Evolutionary conservation across 2,113 vertebrate genomes (phyloP).

Genomic region (Varanus komodoensis): DNA sequence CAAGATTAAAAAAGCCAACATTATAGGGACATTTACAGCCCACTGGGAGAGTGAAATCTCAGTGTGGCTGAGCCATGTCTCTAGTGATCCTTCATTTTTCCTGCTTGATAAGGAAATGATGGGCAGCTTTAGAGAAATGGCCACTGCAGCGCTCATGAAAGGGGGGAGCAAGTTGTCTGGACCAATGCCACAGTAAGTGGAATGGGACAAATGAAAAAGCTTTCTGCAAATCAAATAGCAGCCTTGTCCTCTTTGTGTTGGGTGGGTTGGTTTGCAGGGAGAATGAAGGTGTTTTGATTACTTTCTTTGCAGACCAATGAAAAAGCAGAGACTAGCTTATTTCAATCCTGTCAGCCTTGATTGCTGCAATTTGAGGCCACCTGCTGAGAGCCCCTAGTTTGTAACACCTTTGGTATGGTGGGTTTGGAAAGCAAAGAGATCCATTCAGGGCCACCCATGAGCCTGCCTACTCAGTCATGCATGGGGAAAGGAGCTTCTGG

Average conservation of each 20-base stretch:
- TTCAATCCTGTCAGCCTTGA: neutral
- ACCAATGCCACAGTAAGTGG: neutral
- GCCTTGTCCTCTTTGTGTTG: neutral
- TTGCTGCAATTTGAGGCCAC: neutral
- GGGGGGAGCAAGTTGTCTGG: slow-evolving; percentile 49
- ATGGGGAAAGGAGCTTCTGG: neutral
- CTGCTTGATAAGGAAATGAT: slow-evolving; percentile 70
- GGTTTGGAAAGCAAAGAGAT: neutral
- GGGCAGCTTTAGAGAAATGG: slow-evolving; percentile 65
- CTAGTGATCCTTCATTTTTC: slow-evolving; percentile 61
- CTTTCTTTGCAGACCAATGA: slow-evolving; percentile 7
- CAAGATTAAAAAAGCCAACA: slow-evolving; percentile 75
- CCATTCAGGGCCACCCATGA: neutral
- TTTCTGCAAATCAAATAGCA: slow-evolving; percentile 25
- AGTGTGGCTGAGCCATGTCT: slow-evolving; percentile 65
- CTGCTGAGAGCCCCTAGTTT: slow-evolving; percentile 22
- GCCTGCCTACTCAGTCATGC: neutral
- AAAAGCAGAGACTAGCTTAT: slow-evolving; percentile 1
- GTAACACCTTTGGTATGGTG: neutral
- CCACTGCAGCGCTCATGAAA: slow-evolving; percentile 56
- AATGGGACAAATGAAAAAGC: slow-evolving; percentile 53
- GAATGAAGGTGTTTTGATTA: neutral
- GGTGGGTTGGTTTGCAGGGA: neutral
- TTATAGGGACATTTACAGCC: slow-evolving; percentile 76
- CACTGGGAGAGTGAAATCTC: slow-evolving; percentile 66